Percentiles rank a stretch among this genome's conserved stretches.
These are phyloP conservation scores for Andinoacara biseriatus DNA, from an alignment of 2,113 vertebrate species.

Conservation along the genomic window DNA sequence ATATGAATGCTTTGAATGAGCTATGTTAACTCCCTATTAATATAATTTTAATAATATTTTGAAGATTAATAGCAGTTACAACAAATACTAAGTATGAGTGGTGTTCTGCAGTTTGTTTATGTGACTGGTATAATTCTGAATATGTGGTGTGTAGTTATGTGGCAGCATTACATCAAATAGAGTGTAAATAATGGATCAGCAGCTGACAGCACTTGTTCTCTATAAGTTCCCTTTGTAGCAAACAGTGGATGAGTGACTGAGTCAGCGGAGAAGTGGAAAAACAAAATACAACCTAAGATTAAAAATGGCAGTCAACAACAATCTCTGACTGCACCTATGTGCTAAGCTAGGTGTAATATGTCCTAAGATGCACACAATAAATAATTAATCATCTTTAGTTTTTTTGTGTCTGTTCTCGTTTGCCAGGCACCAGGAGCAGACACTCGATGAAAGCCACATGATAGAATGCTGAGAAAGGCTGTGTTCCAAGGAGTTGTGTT, in stretches of 20 bases:
- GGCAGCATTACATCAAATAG: neutral
- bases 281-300: neutral
- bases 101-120: neutral
- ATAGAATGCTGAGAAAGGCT: neutral
- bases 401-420: neutral
- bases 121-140: neutral
- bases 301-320: neutral
- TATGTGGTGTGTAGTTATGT: neutral
- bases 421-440: neutral
- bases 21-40: neutral
- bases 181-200: neutral
- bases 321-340: neutral
- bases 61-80: neutral
- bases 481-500: neutral
- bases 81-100: neutral
- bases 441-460: neutral
- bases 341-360: neutral
- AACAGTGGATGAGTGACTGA: neutral
- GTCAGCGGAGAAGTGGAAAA: neutral
- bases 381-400: conserved; percentile 5
- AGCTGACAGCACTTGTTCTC: neutral
- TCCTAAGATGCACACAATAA: neutral
- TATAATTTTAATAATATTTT: neutral
- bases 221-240: neutral
- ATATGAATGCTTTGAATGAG: neutral